Base-by-base conservation (phyloP, 2,113 vertebrate species). In the Etheostoma cragini region DNA sequence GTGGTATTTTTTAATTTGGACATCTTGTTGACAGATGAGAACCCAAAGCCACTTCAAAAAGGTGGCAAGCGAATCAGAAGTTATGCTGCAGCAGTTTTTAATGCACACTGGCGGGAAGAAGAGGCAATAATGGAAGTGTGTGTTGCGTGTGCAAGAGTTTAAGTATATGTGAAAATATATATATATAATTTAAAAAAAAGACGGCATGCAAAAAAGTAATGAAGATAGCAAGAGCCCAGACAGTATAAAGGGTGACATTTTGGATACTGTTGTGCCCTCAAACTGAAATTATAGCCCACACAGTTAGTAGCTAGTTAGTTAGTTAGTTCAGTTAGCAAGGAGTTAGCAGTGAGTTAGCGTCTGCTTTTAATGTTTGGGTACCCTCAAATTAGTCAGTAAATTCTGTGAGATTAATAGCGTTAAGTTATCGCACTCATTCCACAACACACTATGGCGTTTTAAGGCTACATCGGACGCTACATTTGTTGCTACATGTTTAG, bases 21-120 rank as follows among this genome's bases (percentile, higher is more conserved):
- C 83, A 80, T 88, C 71, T 88, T 88, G 82, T 84, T 89, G 85
- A 72, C 87, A 87, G 78, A 89, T 82, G 87, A 88, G 67, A 81
- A 64, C 1, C 5, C 21, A 80, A 77, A 53, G 58, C 81, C 80
- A 82, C 86, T 76, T 89, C 82, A 85, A 73, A 88, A 75, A 78
- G 24, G 14, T 1, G 33, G 74, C 52, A 80, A 22, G 47, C 10
- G 10, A 68, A 80, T 85, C 47, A 80, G 70, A 82, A 72, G 72
- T 75, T 15, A 13, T 47, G 53, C 72, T 50, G 45, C 58, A 53
- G 58, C 67, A 71, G 72, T 53, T 82, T 78, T 78, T 72, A 26
- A 47, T 49, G 35, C 47, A 56, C 26, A 4, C 14, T 54, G 52
- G 52, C 21, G 33, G 30, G 11, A 14, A 67, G 38, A 58, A 30